Evolutionary conservation across 2,113 vertebrate species (phyloP).

Genomic region (Rhabdomys dilectus): DNA sequence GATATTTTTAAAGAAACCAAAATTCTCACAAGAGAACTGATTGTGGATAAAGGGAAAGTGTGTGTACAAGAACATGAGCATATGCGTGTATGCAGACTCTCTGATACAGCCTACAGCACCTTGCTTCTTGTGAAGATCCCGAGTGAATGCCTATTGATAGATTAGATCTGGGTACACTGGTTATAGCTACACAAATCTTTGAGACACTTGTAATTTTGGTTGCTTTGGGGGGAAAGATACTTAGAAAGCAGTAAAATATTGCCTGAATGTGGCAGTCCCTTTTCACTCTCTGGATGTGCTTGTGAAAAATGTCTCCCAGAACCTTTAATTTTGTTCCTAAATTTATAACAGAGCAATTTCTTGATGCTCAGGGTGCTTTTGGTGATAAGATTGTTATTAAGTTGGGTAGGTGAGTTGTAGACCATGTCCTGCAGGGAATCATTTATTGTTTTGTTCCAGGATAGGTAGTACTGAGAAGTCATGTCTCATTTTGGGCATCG

Average conservation of each 20-base stretch:
- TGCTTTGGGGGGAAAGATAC: constrained; percentile 55
- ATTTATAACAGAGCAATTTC: constrained; percentile 63
- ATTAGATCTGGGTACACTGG: neutral
- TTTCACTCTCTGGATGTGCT: constrained; percentile 34
- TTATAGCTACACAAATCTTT: constrained; percentile 36
- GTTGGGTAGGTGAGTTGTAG: constrained; percentile 60
- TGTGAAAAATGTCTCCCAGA: constrained; percentile 69
- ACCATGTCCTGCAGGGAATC: constrained; percentile 57
- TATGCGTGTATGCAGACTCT: neutral
- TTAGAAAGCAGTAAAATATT: constrained; percentile 31
- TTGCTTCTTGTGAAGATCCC: constrained; percentile 10
- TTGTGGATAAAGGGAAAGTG: neutral
- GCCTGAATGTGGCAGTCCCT: neutral
- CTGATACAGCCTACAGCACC: neutral
- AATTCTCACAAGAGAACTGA: neutral
- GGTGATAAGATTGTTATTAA: constrained; percentile 69
- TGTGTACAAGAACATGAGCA: neutral
- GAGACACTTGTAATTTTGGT: constrained; percentile 48
- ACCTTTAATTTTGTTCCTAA: constrained; percentile 74
- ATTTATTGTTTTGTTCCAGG: constrained; percentile 66
- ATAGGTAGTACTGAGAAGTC: constrained; percentile 43
- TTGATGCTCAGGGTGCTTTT: constrained; percentile 52
- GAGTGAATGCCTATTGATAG: neutral
- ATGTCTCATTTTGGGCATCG: constrained; percentile 53
- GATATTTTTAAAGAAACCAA: too few relatives aligned